Evolutionary conservation across 2,113 vertebrate species (phyloP).

Genomic region (Narcine bancroftii): DNA sequence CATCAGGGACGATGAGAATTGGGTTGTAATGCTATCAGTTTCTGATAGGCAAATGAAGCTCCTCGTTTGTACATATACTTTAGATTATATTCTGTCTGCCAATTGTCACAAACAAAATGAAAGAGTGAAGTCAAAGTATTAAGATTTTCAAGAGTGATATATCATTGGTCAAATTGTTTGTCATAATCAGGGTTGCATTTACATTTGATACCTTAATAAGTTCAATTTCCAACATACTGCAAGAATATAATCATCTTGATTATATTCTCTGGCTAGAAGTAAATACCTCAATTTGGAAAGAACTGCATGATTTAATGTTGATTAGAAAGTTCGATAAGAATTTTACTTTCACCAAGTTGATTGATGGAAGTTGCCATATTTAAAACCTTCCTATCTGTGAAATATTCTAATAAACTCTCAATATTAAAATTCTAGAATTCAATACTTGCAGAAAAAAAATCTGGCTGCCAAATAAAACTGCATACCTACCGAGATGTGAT

Average conservation of each 20-base stretch:
- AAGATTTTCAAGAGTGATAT: background rate
- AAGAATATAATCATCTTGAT: background rate
- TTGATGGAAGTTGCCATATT: background rate
- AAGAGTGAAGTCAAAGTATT: background rate
- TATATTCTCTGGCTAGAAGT: background rate
- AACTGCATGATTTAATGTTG: background rate
- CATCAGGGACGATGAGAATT: too few relatives aligned
- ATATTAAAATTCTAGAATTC: background rate
- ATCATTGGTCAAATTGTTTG: background rate
- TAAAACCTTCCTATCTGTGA: background rate
- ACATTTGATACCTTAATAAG: background rate
- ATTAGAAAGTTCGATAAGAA: background rate
- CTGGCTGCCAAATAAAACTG: background rate
- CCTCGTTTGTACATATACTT: background rate
- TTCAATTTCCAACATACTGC: background rate
- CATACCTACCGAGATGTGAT: constrained; percentile 89
- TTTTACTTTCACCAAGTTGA: background rate
- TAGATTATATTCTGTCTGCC: background rate
- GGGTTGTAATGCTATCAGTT: too few relatives aligned
- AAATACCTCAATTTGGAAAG: background rate
- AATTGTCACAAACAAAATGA: background rate
- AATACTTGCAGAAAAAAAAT: background rate
- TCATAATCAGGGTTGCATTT: background rate
- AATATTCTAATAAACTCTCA: too few relatives aligned
- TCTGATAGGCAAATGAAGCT: too few relatives aligned